phyloP scores from a whole-genome alignment of 2,888 invertebrate species.

The Drepana falcataria region DNA sequence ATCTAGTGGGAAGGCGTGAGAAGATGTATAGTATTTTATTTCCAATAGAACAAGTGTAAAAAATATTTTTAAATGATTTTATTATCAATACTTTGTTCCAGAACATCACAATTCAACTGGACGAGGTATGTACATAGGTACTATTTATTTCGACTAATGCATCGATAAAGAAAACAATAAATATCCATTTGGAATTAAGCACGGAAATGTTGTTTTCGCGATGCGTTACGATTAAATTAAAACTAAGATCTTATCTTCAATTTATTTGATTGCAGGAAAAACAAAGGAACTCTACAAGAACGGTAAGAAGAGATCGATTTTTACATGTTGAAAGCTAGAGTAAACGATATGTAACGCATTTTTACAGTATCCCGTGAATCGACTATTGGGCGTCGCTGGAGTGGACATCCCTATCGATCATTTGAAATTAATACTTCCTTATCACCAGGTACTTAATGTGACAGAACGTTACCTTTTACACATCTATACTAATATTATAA shows the following conservation, averaged over 20 bases:
- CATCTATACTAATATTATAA: no score
- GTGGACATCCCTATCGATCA: conserved; percentile 69
- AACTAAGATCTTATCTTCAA: conserved; percentile 3
- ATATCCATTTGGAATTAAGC: background rate
- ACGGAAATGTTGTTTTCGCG: background rate
- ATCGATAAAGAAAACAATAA: background rate
- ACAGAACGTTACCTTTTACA: background rate
- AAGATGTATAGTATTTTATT: no score
- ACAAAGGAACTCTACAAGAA: conserved; percentile 60
- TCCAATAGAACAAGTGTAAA: no score
- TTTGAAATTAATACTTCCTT: conserved; percentile 58
- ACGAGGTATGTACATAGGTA: conserved; percentile 42
- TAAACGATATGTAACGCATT: background rate
- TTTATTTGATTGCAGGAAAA: conserved; percentile 54
- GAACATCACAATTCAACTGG: conserved; percentile 58
- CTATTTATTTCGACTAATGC: background rate
- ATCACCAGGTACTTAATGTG: conserved; percentile 47
- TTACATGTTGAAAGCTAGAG: no score
- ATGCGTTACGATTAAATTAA: conserved; percentile 1
- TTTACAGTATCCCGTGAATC: conserved; percentile 61
- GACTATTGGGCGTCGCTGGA: conserved; percentile 66
- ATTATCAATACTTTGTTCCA: conserved; percentile 34
- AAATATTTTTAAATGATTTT: conserved; percentile 3
- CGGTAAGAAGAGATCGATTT: conserved; percentile 35
- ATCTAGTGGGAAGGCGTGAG: no score